These are phyloP conservation scores for Morbakka virulenta DNA, from an alignment of 30 jellyfish, hydroid and myxozoan genomes.

Conservation along the genomic window DNA sequence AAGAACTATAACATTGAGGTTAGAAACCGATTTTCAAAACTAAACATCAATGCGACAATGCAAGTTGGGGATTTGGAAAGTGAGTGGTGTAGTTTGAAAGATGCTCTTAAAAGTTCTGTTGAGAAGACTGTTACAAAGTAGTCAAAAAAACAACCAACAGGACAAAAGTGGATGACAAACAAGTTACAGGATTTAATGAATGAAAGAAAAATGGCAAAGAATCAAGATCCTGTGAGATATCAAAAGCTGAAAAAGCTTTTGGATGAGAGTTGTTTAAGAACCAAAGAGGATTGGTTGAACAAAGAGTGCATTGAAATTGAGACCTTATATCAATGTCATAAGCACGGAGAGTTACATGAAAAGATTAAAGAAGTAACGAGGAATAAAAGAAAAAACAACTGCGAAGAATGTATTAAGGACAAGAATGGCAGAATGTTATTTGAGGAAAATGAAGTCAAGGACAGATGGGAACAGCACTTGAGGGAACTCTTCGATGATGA, in stretches of 20 bases:
- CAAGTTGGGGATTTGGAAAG: not conserved
- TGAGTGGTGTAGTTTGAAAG: too few species aligned
- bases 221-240: not conserved
- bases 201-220: constrained; percentile 3
- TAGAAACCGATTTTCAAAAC: not conserved
- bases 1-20: not conserved
- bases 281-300: not conserved
- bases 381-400: not conserved
- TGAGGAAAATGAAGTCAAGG: not conserved
- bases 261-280: not conserved
- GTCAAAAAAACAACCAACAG: not conserved
- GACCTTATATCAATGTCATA: not conserved
- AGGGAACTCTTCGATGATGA: not conserved
- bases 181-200: too few species aligned
- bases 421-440: not conserved
- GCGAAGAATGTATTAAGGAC: not conserved
- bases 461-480: not conserved
- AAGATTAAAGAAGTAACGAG: not conserved
- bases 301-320: not conserved
- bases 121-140: not conserved
- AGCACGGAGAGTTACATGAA: not conserved
- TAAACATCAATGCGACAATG: not conserved
- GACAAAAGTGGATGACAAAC: not conserved
- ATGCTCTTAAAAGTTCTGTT: too few species aligned
- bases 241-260: not conserved